phyloP scores from a whole-genome alignment of 1,140 invertebrate species.

The Aplysia californica region DNA sequence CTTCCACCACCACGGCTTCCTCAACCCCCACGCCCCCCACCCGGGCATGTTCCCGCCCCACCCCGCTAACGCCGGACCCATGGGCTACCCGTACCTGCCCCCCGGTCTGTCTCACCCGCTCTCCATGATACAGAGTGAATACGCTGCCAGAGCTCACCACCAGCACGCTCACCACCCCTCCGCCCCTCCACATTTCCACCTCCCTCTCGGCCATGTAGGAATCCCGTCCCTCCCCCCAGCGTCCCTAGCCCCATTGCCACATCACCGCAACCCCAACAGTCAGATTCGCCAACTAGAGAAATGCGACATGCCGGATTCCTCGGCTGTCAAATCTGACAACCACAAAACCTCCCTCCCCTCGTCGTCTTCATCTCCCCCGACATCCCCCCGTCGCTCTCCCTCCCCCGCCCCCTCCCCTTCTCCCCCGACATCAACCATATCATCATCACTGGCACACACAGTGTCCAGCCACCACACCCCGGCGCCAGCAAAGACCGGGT shows the following conservation, averaged over 20 bases:
- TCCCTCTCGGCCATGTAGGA: slow-evolving; percentile 14
- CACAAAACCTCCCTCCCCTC: too few relatives aligned
- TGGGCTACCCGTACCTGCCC: slow-evolving; percentile 35
- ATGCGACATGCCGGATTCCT: slow-evolving; percentile 6
- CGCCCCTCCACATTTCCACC: slow-evolving; percentile 21
- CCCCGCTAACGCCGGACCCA: slow-evolving; percentile 15
- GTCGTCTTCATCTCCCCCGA: slow-evolving; percentile 28
- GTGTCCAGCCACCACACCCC: too few relatives aligned
- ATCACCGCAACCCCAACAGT: slow-evolving; percentile 6
- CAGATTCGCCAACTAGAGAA: slow-evolving; percentile 8
- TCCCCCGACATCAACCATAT: slow-evolving; percentile 10
- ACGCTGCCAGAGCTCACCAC: slow-evolving; percentile 2
- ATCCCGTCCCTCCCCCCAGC: not conserved
- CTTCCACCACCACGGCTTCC: slow-evolving; percentile 46
- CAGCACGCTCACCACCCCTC: slow-evolving; percentile 3
- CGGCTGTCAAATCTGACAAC: too few relatives aligned
- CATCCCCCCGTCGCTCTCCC: slow-evolving; percentile 22
- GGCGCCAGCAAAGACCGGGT: slow-evolving; percentile 47
- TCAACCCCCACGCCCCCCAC: slow-evolving; percentile 43
- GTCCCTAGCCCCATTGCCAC: not conserved
- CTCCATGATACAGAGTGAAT: slow-evolving; percentile 37
- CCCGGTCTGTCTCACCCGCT: slow-evolving; percentile 32
- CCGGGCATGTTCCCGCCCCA: slow-evolving; percentile 25
- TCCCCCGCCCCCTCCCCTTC: not conserved
- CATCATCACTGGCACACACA: too few relatives aligned